These are phyloP conservation scores for Poicephalus gulielmi DNA, from an alignment of 2,113 vertebrate genomes.

Conservation along the genomic window DNA sequence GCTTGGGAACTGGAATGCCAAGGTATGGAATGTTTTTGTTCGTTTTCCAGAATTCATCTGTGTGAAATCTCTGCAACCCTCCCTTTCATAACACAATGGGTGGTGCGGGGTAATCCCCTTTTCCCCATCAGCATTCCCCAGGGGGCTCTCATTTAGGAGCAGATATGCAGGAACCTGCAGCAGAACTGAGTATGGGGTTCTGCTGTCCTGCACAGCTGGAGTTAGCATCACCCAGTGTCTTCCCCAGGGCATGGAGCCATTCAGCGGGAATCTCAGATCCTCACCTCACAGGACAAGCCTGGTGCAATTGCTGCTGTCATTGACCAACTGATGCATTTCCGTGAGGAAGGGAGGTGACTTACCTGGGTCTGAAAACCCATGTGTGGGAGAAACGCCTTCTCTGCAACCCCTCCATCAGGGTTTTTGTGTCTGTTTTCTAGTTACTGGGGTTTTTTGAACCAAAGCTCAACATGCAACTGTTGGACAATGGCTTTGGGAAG, in stretches of 20 bases:
- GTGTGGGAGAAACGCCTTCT: neutral
- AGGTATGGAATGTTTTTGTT: rapidly evolving
- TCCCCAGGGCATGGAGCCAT: rapidly evolving
- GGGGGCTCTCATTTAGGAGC: neutral
- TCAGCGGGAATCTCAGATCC: neutral
- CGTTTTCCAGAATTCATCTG: rapidly evolving
- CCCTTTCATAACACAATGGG: rapidly evolving
- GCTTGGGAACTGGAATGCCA: no score
- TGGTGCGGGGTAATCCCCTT: neutral
- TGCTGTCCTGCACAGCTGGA: rapidly evolving
- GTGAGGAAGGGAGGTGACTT: neutral
- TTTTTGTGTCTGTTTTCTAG: rapidly evolving
- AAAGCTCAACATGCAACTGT: neutral
- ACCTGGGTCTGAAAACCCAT: neutral
- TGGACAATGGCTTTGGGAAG: neutral
- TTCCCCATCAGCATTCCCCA: rapidly evolving
- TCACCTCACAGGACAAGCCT: neutral
- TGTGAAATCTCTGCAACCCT: neutral
- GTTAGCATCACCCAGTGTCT: rapidly evolving
- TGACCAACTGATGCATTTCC: rapidly evolving
- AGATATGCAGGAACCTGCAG: rapidly evolving
- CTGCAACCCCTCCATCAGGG: neutral
- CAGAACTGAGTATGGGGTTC: neutral
- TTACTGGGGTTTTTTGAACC: neutral
- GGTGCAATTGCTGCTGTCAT: rapidly evolving